phyloP scores from a whole-genome alignment of 2,113 vertebrate genomes.

The Aphelocoma coerulescens region DNA sequence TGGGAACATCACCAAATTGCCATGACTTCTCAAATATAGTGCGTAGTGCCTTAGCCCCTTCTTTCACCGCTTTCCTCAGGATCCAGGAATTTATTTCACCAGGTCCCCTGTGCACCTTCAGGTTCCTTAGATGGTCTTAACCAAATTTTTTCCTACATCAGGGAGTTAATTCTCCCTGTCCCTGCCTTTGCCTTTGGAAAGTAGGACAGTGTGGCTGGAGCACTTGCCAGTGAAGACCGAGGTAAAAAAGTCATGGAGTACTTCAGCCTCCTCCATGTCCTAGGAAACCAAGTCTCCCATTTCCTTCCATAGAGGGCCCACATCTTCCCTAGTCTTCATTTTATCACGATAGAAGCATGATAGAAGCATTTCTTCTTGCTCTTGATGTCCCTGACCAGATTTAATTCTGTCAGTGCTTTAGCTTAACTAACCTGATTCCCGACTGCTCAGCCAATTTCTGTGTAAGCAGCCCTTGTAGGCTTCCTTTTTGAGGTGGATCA shows the following conservation, averaged over 20 bases:
- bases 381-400: background rate
- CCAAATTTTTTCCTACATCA: background rate
- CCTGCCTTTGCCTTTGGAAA: background rate
- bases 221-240: background rate
- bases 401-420: background rate
- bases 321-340: background rate
- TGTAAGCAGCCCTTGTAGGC: background rate
- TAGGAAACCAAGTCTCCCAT: background rate
- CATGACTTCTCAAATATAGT: background rate
- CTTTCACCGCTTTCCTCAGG: background rate
- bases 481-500: background rate
- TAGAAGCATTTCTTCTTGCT: background rate
- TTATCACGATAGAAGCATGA: background rate
- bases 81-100: background rate
- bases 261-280: background rate
- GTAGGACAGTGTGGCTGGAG: background rate
- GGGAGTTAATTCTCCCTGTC: background rate
- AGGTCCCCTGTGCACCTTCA: background rate
- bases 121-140: background rate
- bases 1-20: rapidly evolving
- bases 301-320: background rate
- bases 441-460: background rate
- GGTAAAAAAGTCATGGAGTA: background rate
- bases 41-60: background rate
- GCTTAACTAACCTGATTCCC: background rate